Evolutionary conservation across 2,888 invertebrate genomes (phyloP), one percentile per base, ranked within the genome.

Genomic region (Chalcosyrphus nemorum): DNA sequence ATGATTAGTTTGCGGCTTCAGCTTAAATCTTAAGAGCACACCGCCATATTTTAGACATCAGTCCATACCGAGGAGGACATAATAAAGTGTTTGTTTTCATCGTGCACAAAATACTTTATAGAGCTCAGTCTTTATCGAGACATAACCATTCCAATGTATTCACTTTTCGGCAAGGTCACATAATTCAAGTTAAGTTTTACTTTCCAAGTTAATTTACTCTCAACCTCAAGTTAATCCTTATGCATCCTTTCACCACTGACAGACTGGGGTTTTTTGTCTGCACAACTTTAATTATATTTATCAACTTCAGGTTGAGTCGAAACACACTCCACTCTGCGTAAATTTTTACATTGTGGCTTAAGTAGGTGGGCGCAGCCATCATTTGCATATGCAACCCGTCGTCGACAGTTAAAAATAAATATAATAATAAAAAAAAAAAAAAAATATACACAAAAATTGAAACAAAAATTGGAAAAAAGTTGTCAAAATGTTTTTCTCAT

Each of bases 401-500:
- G 56, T 11, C 19, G 1, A 15, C 50, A 66, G 7, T 50, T 47
- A 59, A 70, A 71, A 45, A 50, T 15, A 47, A 41, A 54, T 21
- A 19, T 7, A 43, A 56, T 66, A 11, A 38, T 24, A 54, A 4
- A 19, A 29, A 29, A 17, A 32, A 43, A 15, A 11, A 32, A 21
- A 52, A 15, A 11, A n/a, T n/a, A n/a, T n/a, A n/a, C n/a, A n/a
- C n/a, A 77, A 32, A 54, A 50, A 45, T 15, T 7, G 5, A 38
- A 21, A 52, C 63, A 21, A 52, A 27, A 61, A 41, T 50, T 15
- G 0, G 27, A 38, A 57, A 59, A 76, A 68, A 43, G 71, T 61
- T 78, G 82, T 56, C 68, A 70, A 65, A 80, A 84, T 84, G 63
- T 63, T 75, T 84, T 75, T 50, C 70, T 80, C 80, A 19, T 84